Percentiles rank a stretch among this genome's conserved stretches.
Evolutionary conservation across 2,113 vertebrate genomes (phyloP).

Genomic region (Poeciliopsis retropinna): DNA sequence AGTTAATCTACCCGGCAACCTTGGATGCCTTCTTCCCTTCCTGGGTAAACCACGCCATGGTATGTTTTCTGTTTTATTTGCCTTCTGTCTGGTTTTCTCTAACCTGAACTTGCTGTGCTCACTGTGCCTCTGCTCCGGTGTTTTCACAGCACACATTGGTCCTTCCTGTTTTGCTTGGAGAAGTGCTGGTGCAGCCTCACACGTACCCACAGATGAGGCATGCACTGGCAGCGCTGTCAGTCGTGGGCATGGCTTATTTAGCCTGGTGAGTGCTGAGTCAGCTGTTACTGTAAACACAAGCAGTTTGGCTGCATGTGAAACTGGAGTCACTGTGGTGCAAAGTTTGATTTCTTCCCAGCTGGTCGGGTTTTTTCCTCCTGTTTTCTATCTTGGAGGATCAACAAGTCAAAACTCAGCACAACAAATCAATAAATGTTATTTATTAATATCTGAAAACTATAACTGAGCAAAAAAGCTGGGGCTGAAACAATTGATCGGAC

Average conservation of each 20-base stretch:
- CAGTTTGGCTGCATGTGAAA: background rate
- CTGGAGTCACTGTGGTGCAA: no score
- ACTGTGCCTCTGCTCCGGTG: background rate
- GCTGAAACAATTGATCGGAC: no score
- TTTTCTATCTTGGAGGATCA: no score
- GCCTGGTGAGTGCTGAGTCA: conserved; percentile 68
- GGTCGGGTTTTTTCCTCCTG: no score
- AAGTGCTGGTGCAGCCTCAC: conserved; percentile 74
- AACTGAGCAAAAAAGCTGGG: no score
- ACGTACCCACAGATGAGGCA: conserved; percentile 68
- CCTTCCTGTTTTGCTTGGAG: conserved; percentile 73
- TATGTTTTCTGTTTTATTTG: conserved; percentile 65
- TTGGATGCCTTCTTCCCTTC: conserved; percentile 83
- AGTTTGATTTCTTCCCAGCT: no score
- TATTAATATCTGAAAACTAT: no score
- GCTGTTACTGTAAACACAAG: background rate
- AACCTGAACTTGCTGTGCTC: background rate
- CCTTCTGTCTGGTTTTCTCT: background rate
- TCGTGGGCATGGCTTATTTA: conserved; percentile 70
- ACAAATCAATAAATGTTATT: no score
- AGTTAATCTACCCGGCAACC: conserved; percentile 85
- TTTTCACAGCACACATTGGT: conserved; percentile 76
- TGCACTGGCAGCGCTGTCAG: conserved; percentile 68
- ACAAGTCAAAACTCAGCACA: no score
- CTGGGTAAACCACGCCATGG: conserved; percentile 91